Evolutionary conservation across 2,113 vertebrate genomes (phyloP), one percentile per base, ranked within the genome.

Genomic region (Lucifuga dentata): DNA sequence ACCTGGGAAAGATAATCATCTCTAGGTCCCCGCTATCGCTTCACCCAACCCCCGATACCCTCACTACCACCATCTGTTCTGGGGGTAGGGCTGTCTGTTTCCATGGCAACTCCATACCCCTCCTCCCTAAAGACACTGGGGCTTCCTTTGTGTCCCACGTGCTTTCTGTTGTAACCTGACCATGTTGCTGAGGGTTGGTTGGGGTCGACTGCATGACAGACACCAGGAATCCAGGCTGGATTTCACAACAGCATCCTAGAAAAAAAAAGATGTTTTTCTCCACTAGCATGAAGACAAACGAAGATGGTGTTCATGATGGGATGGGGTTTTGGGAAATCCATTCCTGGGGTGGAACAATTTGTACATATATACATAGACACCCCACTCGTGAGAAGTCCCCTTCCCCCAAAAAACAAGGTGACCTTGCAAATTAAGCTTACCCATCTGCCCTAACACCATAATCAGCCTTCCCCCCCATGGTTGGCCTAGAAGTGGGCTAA

Each of bases 21-120:
- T 76, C 26, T 19, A 38, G 20, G 33, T 69, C 73, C 13, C 80
- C 63, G 16, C 81, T 84, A 76, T 79, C 74, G 10, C 58, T 59
- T 17, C 79, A 60, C 88, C 63, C 88, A 83, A 23, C 80, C 86
- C 84, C 84, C 80, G 67, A 78, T 65, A 81, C 66, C 81, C 76
- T 52, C 76, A 78, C 81, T 65, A 58, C 81, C 68, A 80, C 88
- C 88, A 90, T 90, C 88, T 90, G 88, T 58, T 83, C 38, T 3
- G 75, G 81, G 86, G 88, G 88, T 82, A 78, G 77, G 83, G 81
- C 85, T 64, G 83, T 85, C 88, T 76, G 88, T 90, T 89, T 89
- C 86, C 78, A 90, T 80, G 70, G 83, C 13, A 74, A 90, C 77
- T 1, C 24, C 1, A 60, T 73, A 76, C 85, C 86, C 86, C 81